A percentile compares a stretch with the other conserved stretches of the same genome.
Conservation (phyloP, 2,797 vertebrate genomes). For the Otus scops region DNA sequence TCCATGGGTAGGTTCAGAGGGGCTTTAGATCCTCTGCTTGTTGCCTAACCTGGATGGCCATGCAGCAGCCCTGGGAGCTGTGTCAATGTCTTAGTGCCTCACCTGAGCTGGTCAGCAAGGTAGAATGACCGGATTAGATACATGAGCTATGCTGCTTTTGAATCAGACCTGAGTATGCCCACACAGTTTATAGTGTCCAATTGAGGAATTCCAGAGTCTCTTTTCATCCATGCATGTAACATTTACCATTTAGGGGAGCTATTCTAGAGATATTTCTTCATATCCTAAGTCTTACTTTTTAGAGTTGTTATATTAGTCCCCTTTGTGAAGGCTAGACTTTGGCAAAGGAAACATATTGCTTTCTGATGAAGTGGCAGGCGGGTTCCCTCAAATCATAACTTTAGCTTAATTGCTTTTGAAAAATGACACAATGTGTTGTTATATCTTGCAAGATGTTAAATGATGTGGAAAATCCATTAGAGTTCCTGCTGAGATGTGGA, state of each 20-base stretch:
- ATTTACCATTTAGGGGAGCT: not conserved
- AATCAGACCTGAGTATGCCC: not conserved
- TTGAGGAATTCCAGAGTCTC: not conserved
- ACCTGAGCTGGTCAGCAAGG: not conserved
- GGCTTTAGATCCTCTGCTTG: not conserved
- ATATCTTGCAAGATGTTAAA: not conserved
- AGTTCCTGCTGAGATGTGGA: slow-evolving; percentile 40
- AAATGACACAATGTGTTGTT: not conserved
- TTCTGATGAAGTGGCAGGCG: not conserved
- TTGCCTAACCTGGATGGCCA: not conserved
- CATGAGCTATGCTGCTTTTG: not conserved
- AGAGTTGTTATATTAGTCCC: too few species aligned
- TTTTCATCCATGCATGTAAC: not conserved
- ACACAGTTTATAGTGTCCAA: not conserved
- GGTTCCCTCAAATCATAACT: not conserved
- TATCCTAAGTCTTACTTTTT: not conserved
- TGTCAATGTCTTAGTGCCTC: not conserved
- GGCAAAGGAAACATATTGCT: not conserved
- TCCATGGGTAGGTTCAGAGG: not conserved
- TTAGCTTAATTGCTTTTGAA: slow-evolving; percentile 46
- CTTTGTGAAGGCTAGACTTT: not conserved
- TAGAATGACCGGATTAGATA: not conserved
- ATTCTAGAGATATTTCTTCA: not conserved
- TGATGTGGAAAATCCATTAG: slow-evolving; percentile 60
- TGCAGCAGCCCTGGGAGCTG: not conserved